Conservation (phyloP, 2,888 invertebrate genomes). For the Noctuana brunneofusca region DNA sequence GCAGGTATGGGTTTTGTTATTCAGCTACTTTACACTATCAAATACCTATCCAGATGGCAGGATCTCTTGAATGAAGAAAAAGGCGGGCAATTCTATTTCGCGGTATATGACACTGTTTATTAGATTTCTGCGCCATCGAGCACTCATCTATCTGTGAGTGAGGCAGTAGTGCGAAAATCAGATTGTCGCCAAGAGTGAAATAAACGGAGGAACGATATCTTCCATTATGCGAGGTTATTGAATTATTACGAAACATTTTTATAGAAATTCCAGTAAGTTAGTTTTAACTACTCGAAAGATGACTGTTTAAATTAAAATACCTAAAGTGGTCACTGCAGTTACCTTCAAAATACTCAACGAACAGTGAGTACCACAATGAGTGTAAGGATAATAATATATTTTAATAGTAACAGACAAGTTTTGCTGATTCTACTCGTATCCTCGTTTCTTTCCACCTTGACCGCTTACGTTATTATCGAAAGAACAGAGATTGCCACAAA, state of each 20-base stretch:
- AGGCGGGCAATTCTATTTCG: slow-evolving; percentile 48
- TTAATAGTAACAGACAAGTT: too few species aligned
- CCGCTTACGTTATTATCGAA: too few species aligned
- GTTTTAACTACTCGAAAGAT: background rate
- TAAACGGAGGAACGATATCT: slow-evolving; percentile 32
- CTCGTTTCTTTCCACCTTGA: too few species aligned
- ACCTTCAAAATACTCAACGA: too few species aligned
- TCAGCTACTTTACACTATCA: background rate
- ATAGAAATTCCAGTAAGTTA: background rate
- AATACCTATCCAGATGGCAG: background rate
- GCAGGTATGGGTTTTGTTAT: background rate
- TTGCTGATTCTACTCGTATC: too few species aligned
- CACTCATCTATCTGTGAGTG: slow-evolving; percentile 55
- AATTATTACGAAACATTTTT: slow-evolving; percentile 8
- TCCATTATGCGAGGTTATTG: slow-evolving; percentile 31
- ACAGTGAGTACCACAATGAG: too few species aligned
- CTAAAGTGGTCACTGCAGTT: too few species aligned
- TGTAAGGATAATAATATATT: too few species aligned
- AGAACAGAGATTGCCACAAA: too few species aligned
- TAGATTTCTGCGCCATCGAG: slow-evolving; percentile 53
- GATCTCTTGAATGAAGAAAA: slow-evolving; percentile 10
- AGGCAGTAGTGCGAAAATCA: slow-evolving; percentile 51
- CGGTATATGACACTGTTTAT: slow-evolving; percentile 50
- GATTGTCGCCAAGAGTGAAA: slow-evolving; percentile 47
- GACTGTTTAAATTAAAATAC: too few species aligned